Evolutionary conservation across 2,888 invertebrate species (phyloP).

Genomic region (Piscicola geometra): DNA sequence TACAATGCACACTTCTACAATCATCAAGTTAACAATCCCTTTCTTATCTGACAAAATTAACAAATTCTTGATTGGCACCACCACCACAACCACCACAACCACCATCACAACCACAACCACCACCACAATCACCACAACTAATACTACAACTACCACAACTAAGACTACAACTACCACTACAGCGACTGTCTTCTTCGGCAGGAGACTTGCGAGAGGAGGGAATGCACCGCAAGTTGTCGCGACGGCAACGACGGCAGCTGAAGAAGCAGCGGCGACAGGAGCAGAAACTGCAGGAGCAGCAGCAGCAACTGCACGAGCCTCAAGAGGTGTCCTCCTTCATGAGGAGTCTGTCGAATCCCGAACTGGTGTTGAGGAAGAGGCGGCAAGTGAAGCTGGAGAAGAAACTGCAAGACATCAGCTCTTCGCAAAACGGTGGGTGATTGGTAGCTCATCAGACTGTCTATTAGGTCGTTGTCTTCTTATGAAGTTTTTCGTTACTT

Average conservation of each 20-base stretch:
- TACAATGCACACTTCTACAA: no score
- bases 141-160: no score
- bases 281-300: conserved; percentile 49
- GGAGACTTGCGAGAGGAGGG: conserved; percentile 20
- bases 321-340: conserved; percentile 95
- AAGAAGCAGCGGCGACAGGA: conserved; percentile 71
- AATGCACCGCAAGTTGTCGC: conserved; percentile 79
- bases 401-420: conserved; percentile 88
- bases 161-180: no score
- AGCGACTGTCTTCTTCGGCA: background rate
- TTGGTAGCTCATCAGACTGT: no score
- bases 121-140: no score
- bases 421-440: conserved; percentile 52
- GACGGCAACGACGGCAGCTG: conserved; percentile 88
- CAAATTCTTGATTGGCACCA: no score
- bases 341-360: conserved; percentile 96
- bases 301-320: conserved; percentile 62
- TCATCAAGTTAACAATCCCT: no score
- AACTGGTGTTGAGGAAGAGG: conserved; percentile 94
- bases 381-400: conserved; percentile 93
- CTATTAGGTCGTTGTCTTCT: background rate
- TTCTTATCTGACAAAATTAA: no score
- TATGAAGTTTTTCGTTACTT: background rate
- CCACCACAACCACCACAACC: no score
- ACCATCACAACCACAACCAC: no score